Evolutionary conservation across 2,888 invertebrate species (phyloP).

Genomic region (Disparrhopalites patrizii): DNA sequence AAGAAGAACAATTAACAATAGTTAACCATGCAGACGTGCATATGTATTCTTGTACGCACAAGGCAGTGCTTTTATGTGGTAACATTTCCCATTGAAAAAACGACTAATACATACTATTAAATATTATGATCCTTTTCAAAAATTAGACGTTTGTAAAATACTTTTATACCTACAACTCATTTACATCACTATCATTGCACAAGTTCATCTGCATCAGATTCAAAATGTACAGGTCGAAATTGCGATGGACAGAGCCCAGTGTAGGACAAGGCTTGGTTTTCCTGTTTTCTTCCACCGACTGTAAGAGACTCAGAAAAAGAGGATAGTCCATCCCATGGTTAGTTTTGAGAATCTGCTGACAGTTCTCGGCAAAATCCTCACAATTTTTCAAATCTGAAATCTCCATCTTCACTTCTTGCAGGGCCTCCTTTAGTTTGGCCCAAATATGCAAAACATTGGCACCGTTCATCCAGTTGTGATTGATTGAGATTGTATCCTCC

Average conservation of each 20-base stretch:
- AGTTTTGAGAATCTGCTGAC: constrained; percentile 65
- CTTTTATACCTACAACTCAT: constrained; percentile 16
- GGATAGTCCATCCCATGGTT: constrained; percentile 72
- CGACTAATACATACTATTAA: no score
- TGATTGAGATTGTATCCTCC: constrained; percentile 89
- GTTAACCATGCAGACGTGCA: no score
- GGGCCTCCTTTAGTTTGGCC: constrained; percentile 62
- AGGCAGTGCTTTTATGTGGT: no score
- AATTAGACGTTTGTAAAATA: no score
- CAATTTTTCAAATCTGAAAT: constrained; percentile 72
- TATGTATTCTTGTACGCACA: no score
- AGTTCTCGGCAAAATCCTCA: constrained; percentile 69
- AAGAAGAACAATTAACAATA: no score
- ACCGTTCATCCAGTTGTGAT: constrained; percentile 96
- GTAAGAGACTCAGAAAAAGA: constrained; percentile 65
- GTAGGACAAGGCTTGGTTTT: constrained; percentile 10
- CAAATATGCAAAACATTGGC: constrained; percentile 75
- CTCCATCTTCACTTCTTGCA: constrained; percentile 69
- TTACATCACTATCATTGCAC: constrained; percentile 25
- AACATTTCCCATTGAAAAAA: no score
- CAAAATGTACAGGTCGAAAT: constrained; percentile 36
- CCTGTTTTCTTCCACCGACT: constrained; percentile 59
- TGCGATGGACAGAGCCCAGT: constrained; percentile 18
- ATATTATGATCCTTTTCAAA: no score
- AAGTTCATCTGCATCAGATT: constrained; percentile 31